Evolutionary conservation across 2,797 vertebrate species (phyloP), one percentile per base, ranked within the genome.

Genomic region (Champsocephalus esox): DNA sequence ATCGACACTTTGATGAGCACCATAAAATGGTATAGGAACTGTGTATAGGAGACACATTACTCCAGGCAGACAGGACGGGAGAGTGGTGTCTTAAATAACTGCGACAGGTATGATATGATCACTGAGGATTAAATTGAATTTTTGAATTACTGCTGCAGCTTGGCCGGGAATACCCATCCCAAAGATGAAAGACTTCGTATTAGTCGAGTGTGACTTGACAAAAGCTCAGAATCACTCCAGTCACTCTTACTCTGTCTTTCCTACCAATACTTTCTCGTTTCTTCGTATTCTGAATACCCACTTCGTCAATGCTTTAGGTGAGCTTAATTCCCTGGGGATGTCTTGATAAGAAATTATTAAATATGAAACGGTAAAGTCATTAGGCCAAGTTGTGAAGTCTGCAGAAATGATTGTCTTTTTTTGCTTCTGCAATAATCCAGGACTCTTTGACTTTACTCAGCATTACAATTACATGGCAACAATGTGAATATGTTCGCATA

Each of bases 331-430:
- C 74, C 81, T 66, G 63, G 64, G 76, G 77, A 75, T 66, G 66
- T 83, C 77, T 83, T 67, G 66, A 90, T 90, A 87, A 87, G 61
- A 66, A 80, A 81, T 87, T 67, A 88, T 90, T 80, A 85, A 85
- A 56, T 73, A 16, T 61, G 65, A 24, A 46, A 82, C 60, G 28
- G 54, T 51, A 54, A 72, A 87, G 66, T 79, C 75, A 66, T 86
- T 81, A 82, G 56, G 49, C 52, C 17, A 19, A 75, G 54, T 51
- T 71, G 45, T 70, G 63, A 62, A 76, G 62, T 80, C 73, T 80
- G 76, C 56, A 76, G 64, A 73, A 64, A 61, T 69, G 0, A 21
- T 66, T 72, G 51, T 66, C 59, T 14, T 32, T 66, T 32, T 24
- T 59, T 32, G 62, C 51, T 70, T 57, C 66, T 74, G 75, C 59